Evolutionary conservation across 2,797 vertebrate genomes (phyloP), one percentile per base, ranked within the genome.

Genomic region (Lepilemur ruficaudatus): DNA sequence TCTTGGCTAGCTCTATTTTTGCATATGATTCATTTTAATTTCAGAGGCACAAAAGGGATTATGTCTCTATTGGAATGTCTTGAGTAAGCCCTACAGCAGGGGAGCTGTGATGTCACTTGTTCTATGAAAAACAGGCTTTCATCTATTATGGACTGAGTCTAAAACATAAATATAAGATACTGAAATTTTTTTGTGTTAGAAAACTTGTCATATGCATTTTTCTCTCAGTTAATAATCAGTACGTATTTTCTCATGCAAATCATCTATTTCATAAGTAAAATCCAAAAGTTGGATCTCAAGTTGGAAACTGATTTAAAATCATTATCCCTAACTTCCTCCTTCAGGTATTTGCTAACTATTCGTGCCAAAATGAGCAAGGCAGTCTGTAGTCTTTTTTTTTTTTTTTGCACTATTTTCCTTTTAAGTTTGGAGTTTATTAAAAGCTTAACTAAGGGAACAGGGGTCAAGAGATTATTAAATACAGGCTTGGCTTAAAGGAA

Each of bases 1-100:
- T 96, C 83, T 97, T 1, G 20, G 92, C 87, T 59, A 61, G 89
- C 80, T 97, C 94, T 95, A 12, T 95, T 97, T 98, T 96, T 95
- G 93, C 93, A 81, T 97, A 86, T 80, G 94, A 96, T 94, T 97
- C 97, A 98, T 95, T 98, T 98, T 98, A 96, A 98, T 98, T 97
- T 98, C 93, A 94, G 91, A 89, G 78, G 46, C 84, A 97, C 96
- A 97, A 98, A 97, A 96, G 94, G 97, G 95, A 98, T 97, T 98
- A 98, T 98, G 92, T 97, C 88, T 97, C 94, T 92, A 94, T 81
- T 91, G 96, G 94, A 94, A 96, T 93, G 63, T 96, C 80, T 93
- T 88, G 91, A 95, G 87, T 97, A 95, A 97, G 76, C 93, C 84
- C 89, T 96, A 96, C 94, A 96, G 93, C 87, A 96, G 72, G 94